Conservation (phyloP, 1,140 invertebrate species). For the Aphis craccivora region DNA sequence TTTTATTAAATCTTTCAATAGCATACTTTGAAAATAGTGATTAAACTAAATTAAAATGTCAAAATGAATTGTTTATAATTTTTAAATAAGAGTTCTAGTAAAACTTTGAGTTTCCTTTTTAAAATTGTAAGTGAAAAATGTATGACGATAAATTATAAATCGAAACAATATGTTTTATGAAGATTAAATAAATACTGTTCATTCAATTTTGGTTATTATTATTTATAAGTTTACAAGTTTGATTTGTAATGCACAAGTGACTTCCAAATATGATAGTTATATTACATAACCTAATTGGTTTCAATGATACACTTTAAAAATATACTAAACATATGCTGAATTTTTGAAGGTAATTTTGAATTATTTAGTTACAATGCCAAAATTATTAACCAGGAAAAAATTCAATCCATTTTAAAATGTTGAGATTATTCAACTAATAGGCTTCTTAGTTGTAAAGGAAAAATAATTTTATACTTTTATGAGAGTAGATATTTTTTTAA, state of each 20-base stretch:
- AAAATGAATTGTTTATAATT: not conserved
- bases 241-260: not conserved
- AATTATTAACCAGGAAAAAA: not conserved
- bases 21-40: not conserved
- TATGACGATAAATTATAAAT: not conserved
- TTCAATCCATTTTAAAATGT: slow-evolving; percentile 6
- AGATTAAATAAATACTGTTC: not conserved
- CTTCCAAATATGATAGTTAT: not conserved
- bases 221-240: not conserved
- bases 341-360: not conserved
- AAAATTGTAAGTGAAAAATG: not conserved
- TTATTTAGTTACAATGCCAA: not conserved
- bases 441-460: not conserved
- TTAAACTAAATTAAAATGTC: not conserved
- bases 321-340: not conserved
- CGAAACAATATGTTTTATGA: not conserved
- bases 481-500: not conserved
- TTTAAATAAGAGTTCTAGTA: not conserved
- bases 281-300: not conserved
- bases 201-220: not conserved
- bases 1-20: not conserved
- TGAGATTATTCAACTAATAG: not conserved
- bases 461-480: not conserved
- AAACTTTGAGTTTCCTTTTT: not conserved
- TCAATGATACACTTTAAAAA: not conserved